Conservation (phyloP, 2,888 invertebrate species). For the Chouioia cunea region DNA sequence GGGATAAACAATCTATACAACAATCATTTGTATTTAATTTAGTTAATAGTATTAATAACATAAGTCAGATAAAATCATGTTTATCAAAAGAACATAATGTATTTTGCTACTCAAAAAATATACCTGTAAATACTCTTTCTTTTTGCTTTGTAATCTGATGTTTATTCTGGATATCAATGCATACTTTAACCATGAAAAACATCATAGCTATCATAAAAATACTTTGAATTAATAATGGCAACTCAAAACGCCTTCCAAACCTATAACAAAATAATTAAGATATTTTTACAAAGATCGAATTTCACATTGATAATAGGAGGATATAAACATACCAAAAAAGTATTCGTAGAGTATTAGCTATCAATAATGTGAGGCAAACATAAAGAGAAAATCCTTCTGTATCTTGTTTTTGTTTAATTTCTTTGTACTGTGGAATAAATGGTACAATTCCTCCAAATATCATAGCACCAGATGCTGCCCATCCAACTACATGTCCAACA, state of each 20-base stretch:
- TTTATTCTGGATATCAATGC: slow-evolving; percentile 87
- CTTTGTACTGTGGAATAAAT: slow-evolving; percentile 95
- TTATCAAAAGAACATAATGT: background rate
- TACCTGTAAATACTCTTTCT: slow-evolving; percentile 89
- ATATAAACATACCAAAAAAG: slow-evolving; percentile 89
- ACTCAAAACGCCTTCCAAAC: slow-evolving; percentile 98
- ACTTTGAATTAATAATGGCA: slow-evolving; percentile 95
- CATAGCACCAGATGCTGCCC: slow-evolving; percentile 89
- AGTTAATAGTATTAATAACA: slow-evolving; percentile 26
- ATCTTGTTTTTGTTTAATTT: slow-evolving; percentile 91
- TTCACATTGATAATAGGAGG: no score
- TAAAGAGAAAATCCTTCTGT: slow-evolving; percentile 97
- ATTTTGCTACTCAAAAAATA: slow-evolving; percentile 50
- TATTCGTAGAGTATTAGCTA: slow-evolving; percentile 97
- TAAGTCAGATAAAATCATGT: background rate
- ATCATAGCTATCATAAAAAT: slow-evolving; percentile 97
- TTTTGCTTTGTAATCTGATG: slow-evolving; percentile 82
- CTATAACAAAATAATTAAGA: slow-evolving; percentile 70
- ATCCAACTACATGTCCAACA: slow-evolving; percentile 81
- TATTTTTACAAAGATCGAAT: background rate
- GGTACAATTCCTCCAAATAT: slow-evolving; percentile 95
- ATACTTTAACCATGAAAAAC: slow-evolving; percentile 94
- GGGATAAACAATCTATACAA: no score
- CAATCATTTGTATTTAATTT: slow-evolving; percentile 45
- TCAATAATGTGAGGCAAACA: slow-evolving; percentile 93